These are phyloP conservation scores for Diadegma fenestrale DNA, from an alignment of 2,888 invertebrate species.

Conservation along the genomic window DNA sequence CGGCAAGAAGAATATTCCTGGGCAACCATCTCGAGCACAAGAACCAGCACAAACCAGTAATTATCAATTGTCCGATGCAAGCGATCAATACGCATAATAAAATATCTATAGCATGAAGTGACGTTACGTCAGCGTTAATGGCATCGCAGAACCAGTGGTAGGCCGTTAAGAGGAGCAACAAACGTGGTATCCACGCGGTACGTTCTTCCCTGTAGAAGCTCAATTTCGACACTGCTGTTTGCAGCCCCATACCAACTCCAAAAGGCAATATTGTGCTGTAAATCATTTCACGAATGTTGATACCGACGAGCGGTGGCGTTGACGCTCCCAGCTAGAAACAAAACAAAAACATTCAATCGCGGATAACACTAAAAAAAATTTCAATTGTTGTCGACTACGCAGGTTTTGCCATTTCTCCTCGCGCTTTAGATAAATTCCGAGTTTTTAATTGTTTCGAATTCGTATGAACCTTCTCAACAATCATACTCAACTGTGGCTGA, in stretches of 20 bases:
- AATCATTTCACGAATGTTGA: conserved; percentile 80
- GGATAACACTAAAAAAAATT: neutral
- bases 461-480: too few relatives aligned
- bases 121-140: conserved; percentile 80
- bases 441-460: too few relatives aligned
- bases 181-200: conserved; percentile 79
- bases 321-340: conserved; percentile 79
- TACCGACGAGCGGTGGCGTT: conserved; percentile 80
- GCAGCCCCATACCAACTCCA: conserved; percentile 78
- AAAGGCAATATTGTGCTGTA: conserved; percentile 81
- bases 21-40: conserved; percentile 82
- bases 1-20: conserved; percentile 78
- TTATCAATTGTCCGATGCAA: conserved; percentile 80
- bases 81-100: conserved; percentile 82
- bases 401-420: neutral
- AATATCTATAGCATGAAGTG: conserved; percentile 81
- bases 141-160: conserved; percentile 84
- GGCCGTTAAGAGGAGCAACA: conserved; percentile 78
- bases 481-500: too few relatives aligned
- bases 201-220: conserved; percentile 70
- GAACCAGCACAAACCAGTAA: conserved; percentile 81
- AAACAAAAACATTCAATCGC: neutral
- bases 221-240: conserved; percentile 69
- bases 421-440: too few relatives aligned
- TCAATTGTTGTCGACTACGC: neutral